Evolutionary conservation across 2,797 vertebrate species (phyloP).

Genomic region (Taeniopygia guttata): DNA sequence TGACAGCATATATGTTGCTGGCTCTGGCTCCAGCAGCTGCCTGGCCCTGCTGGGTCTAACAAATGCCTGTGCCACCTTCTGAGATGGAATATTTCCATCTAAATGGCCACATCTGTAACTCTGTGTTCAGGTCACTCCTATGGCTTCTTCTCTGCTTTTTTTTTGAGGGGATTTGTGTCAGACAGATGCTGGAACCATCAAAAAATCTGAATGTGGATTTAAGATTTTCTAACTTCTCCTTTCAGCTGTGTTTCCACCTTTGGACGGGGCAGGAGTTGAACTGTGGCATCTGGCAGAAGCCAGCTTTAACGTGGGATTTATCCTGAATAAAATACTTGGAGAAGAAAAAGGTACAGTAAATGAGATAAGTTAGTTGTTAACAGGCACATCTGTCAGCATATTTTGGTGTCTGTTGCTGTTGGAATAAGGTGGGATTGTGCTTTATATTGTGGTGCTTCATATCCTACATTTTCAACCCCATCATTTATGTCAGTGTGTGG

Average conservation of each 20-base stretch:
- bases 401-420: not conserved
- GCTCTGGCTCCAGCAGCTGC: not conserved
- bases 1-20: not conserved
- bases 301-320: not conserved
- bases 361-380: not conserved
- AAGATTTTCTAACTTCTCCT: not conserved
- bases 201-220: not conserved
- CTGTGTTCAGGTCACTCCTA: not conserved
- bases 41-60: not conserved
- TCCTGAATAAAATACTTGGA: not conserved
- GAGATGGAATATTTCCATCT: not conserved
- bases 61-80: not conserved
- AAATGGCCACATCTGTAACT: not conserved
- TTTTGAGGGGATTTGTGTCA: too few species aligned
- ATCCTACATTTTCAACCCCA: not conserved
- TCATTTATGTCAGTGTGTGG: not conserved
- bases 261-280: not conserved
- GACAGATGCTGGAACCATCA: not conserved
- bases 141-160: not conserved
- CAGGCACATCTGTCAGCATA: not conserved
- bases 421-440: not conserved
- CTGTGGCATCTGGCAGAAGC: not conserved
- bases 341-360: constrained; percentile 31
- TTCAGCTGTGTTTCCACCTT: not conserved
- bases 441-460: not conserved